Percentiles rank a stretch among this genome's conserved stretches.
phyloP scores from a whole-genome alignment of 2,888 invertebrate species.

The Rotaria sp. region DNA sequence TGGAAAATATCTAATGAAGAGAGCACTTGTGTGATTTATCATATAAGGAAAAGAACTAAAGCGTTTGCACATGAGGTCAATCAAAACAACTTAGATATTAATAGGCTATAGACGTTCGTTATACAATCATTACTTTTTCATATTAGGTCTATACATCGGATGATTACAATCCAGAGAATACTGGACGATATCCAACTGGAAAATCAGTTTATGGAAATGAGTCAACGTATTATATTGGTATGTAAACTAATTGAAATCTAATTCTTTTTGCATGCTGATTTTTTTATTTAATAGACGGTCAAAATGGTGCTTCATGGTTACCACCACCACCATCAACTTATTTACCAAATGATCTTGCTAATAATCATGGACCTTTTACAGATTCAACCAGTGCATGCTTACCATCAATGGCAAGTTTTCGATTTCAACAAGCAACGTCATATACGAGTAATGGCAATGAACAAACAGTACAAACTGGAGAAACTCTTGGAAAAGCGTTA shows the following conservation, averaged over 20 bases:
- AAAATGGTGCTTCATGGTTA: neutral
- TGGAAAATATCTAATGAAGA: neutral
- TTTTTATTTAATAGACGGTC: neutral
- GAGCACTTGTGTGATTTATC: conserved; percentile 4
- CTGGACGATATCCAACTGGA: conserved; percentile 2
- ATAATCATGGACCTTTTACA: neutral
- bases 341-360: neutral
- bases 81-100: conserved; percentile 27
- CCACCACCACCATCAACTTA: neutral
- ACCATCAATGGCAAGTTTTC: conserved; percentile 27
- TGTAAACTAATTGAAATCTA: neutral
- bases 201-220: conserved; percentile 18
- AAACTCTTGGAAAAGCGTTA: conserved; percentile 20
- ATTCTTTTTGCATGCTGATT: neutral
- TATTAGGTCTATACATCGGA: conserved; percentile 24
- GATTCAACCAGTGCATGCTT: neutral
- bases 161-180: conserved; percentile 29
- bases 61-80: conserved; percentile 23
- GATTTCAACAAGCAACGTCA: neutral
- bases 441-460: neutral
- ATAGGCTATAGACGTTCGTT: conserved; percentile 6
- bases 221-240: conserved; percentile 12
- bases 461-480: conserved; percentile 26
- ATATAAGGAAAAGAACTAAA: neutral
- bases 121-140: conserved; percentile 29